Evolutionary conservation across 2,888 invertebrate species (phyloP), one percentile per base, ranked within the genome.

Genomic region (Erebia epiphron): DNA sequence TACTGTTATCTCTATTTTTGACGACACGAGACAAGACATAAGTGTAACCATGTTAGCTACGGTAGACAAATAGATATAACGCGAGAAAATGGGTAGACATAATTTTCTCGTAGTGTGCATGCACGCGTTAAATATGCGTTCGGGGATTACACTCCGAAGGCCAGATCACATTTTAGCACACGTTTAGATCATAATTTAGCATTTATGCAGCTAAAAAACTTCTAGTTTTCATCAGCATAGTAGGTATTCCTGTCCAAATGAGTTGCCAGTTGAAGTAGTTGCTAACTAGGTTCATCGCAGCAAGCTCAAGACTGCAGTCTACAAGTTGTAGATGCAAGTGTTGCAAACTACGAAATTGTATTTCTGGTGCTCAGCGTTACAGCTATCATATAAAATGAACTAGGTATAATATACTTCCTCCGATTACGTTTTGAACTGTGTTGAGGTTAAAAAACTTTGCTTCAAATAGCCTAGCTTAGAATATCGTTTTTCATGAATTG

Each of bases 301-400:
- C 66, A 58, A 63, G 62, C 66, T 56, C 66, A 72, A 72, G 72
- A 72, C 69, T 72, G 54, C 58, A 72, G 72, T 69, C 67, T 72
- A 49, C 63, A 57, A 63, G 56, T 63, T 16, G 66, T 66, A 62
- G 65, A 66, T n/a, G 9, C 65, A 69, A 61, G 61, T 66, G 65
- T 71, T 72, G n/a, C 49, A 57, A 73, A 73, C 70, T 73, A n/a
- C 54, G 49, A 62, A 62, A 62, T 62, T 62, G 62, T 49, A 65
- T 67, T 71, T 62, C 43, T 21, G 68, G 50, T 65, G 61, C 65
- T 71, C 62, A 21, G 16, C 46, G 46, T 61, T 61, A 61, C 46
- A 21, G 49, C 21, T 46, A 62, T 62, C 46, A 46, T 62, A 49
- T 49, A 49, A 21, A 62, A 49, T 49, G 8, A 61, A 61, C 18